Evolutionary conservation across 2,888 invertebrate genomes (phyloP), one percentile per base, ranked within the genome.

Genomic region (Rosalia funebris): DNA sequence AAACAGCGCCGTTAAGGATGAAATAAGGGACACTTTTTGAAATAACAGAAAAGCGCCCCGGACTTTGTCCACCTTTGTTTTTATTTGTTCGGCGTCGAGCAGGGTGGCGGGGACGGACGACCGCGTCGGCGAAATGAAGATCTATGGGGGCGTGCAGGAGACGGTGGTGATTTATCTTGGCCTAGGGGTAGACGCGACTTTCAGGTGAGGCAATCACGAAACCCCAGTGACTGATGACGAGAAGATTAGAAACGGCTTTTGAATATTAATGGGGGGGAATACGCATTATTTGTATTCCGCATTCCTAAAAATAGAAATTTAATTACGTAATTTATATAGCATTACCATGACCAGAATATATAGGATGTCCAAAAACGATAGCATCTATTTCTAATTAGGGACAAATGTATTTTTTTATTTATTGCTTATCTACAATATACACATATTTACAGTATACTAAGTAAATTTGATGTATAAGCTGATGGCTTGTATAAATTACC

Each of bases 1-100:
- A 60, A 63, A 63, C 60, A 63, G 57, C 57, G 60, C 60, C 46
- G 60, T 60, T 63, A 63, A 63, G 63, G 60, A 63, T 63, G 63
- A 63, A 63, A 63, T 63, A 63, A 60, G 60, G 41, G 60, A 57
- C 57, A 60, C 57, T 60, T 60, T 63, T 60, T 54, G 63, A 63
- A 63, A 63, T 63, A 60, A 63, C 57, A 63, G 63, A 63, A 57
- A 60, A 50, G 48, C 54, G 46, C 46, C 47, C 55, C 52, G 50
- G 55, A 36, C 57, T 11, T 5, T 32, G 62, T 63, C 59, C 59
- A 63, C 63, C 59, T 63, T 63, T 63, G 52, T 63, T 60, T 59
- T 62, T 62, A 58, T 62, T 62, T 59, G 62, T 47, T 45, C 52
- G 56, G 59, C 55, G 56, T 55, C 48, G 57, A 53, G 48, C 50